These are phyloP conservation scores for Ibidorhyncha struthersii DNA, from an alignment of 2,113 vertebrate genomes.

Conservation along the genomic window DNA sequence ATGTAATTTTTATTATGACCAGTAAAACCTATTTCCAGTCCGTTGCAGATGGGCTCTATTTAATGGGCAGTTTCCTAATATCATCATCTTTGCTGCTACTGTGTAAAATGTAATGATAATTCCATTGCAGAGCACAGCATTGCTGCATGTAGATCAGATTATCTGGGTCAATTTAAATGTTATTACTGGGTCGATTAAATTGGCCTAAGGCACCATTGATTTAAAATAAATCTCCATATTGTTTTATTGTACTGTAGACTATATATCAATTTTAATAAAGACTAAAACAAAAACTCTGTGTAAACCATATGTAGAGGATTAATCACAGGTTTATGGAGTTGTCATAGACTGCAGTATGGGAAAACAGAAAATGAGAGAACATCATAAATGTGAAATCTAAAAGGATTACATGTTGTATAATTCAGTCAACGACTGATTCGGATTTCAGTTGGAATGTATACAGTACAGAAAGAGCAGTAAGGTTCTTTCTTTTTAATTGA, in stretches of 20 bases:
- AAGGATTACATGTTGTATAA: background rate
- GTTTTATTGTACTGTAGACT: slow-evolving; percentile 3
- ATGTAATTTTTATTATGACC: slow-evolving; percentile 25
- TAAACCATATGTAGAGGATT: background rate
- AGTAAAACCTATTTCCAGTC: slow-evolving; percentile 28
- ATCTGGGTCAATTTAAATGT: slow-evolving; percentile 20
- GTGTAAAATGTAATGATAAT: slow-evolving; percentile 14
- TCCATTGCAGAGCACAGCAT: background rate
- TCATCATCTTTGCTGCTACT: background rate
- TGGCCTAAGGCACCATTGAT: background rate
- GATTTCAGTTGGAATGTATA: background rate
- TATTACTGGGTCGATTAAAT: slow-evolving; percentile 13
- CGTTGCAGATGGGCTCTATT: background rate
- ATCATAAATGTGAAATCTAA: background rate
- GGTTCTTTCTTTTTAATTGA: background rate
- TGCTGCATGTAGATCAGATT: background rate
- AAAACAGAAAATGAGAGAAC: background rate
- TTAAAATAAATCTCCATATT: slow-evolving; percentile 14
- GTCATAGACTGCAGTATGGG: background rate
- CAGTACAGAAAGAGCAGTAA: background rate
- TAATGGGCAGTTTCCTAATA: slow-evolving; percentile 36
- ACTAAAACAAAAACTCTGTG: background rate
- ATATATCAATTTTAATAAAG: background rate
- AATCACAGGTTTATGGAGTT: background rate
- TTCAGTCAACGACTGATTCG: background rate